Base-by-base conservation (phyloP, 1,140 invertebrate species). In the Dreissena polymorpha region DNA sequence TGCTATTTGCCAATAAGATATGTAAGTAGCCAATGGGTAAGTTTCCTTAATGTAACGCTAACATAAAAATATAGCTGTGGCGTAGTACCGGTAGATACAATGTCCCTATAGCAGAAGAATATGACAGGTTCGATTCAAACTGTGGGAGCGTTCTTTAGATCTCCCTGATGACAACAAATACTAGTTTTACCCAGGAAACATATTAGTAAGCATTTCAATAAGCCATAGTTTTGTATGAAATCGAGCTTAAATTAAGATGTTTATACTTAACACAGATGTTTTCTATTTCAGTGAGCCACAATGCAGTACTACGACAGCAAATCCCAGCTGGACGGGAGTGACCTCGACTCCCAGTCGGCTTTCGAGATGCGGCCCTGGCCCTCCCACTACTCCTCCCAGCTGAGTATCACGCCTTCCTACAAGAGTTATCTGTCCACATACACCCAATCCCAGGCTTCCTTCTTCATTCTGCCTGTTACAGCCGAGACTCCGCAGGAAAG, bases 401-500 rank as follows among this genome's bases (percentile, higher is more conserved):
- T 84, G 12, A 86, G 85, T 84, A 79, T 68, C 16, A 75, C 71
- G 6, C 71, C 71, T 7, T 75, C 72, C 53, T 89, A 89, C 84
- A 89, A 87, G 21, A 84, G 63, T 27, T 83, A 83, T 18, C 70
- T 83, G 16, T 83, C 81, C 14, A 67, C 81, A 6, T 88, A 89
- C 84, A 89, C 89, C 0, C 85, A 85, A 81, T 88, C 89, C 14
- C 86, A 88, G 51, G 87, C 88, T 53, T 89, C 89, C 10, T 90
- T 89, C 75, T 83, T 75, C 53, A 80, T 89, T 18, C 81, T 90
- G 60, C 89, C 89, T n/a, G 84, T 90, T 14, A 85, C 88, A 49
- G 70, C 85, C 53, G 88, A 90, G 29, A 72, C 81, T 18, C 89
- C 89, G 3, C 84, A 89, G 53, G 81, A 86, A 21, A 71, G 69